Percentiles rank a stretch among this genome's conserved stretches.
Evolutionary conservation across 2,797 vertebrate species (phyloP).

Genomic region (Karalla daura): DNA sequence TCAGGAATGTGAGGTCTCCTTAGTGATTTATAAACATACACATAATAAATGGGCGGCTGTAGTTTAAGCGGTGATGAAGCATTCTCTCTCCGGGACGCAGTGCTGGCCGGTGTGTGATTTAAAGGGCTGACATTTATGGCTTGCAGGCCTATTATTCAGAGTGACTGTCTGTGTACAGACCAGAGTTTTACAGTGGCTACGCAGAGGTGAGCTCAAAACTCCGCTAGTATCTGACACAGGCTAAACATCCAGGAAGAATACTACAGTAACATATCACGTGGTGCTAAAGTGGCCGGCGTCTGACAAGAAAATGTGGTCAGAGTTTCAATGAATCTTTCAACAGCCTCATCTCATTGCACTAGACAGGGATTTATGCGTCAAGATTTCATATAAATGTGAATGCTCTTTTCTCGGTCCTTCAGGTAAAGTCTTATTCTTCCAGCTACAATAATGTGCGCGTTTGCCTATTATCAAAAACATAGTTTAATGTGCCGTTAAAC

Average conservation of each 20-base stretch:
- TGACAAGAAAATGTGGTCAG: slow-evolving; percentile 24
- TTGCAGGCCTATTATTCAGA: slow-evolving; percentile 97
- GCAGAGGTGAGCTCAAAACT: slow-evolving; percentile 85
- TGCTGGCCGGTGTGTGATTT: slow-evolving; percentile 92
- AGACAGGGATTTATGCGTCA: background rate
- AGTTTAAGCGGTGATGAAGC: slow-evolving; percentile 95
- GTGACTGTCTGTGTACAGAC: slow-evolving; percentile 98
- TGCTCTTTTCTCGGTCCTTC: background rate
- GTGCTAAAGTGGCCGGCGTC: slow-evolving; percentile 10
- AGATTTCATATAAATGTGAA: slow-evolving; percentile 15
- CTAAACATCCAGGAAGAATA: slow-evolving; percentile 46
- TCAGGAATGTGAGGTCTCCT: slow-evolving; percentile 87
- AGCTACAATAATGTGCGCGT: background rate
- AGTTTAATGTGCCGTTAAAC: slow-evolving; percentile 12
- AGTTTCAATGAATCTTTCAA: slow-evolving; percentile 27
- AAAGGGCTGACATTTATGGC: slow-evolving; percentile 98
- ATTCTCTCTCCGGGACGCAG: slow-evolving; percentile 87
- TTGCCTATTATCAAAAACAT: background rate
- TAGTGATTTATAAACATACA: slow-evolving; percentile 98
- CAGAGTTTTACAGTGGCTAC: slow-evolving; percentile 91
- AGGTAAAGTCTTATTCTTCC: slow-evolving; percentile 14
- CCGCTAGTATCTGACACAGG: slow-evolving; percentile 52
- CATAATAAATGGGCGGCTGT: slow-evolving; percentile 94
- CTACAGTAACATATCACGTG: slow-evolving; percentile 44
- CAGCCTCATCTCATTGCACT: slow-evolving; percentile 13